Percentiles rank a stretch among this genome's conserved stretches.
Conservation (phyloP, 1,140 invertebrate genomes). For the Drosophila pallidifrons region DNA sequence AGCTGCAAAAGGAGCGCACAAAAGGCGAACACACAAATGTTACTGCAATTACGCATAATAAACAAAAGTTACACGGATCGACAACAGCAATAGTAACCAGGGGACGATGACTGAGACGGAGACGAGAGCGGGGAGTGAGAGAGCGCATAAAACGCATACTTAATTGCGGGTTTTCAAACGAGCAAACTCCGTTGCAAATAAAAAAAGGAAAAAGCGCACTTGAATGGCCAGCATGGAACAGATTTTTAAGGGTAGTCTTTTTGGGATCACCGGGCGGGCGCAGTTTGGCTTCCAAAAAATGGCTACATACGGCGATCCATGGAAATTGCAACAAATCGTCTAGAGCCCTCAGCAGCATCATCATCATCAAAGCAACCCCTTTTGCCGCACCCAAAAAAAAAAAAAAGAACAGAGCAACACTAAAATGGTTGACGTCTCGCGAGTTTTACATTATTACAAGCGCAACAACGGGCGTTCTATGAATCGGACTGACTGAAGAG, state of each 20-base stretch:
- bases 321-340: constrained; percentile 65
- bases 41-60: constrained; percentile 84
- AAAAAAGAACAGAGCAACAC: constrained; percentile 62
- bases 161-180: constrained; percentile 80
- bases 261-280: constrained; percentile 52
- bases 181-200: constrained; percentile 58
- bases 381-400: constrained; percentile 41
- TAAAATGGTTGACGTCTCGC: constrained; percentile 77
- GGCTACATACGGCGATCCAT: constrained; percentile 69
- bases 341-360: constrained; percentile 52
- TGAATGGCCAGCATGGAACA: constrained; percentile 52
- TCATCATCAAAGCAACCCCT: constrained; percentile 40
- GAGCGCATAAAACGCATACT: constrained; percentile 64
- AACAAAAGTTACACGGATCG: constrained; percentile 78
- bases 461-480: constrained; percentile 25
- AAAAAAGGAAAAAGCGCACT: constrained; percentile 56
- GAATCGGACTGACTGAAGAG: not conserved
- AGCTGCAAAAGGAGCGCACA: constrained; percentile 75
- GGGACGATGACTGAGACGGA: constrained; percentile 9
- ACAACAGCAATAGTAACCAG: constrained; percentile 19
- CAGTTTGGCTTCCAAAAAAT: constrained; percentile 60
- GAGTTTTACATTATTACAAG: constrained; percentile 36
- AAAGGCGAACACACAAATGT: constrained; percentile 67
- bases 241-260: constrained; percentile 61
- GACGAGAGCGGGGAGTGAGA: not conserved